These are phyloP conservation scores for Pristionchus maxplancki DNA, from an alignment of 2,888 invertebrate genomes.

Conservation along the genomic window DNA sequence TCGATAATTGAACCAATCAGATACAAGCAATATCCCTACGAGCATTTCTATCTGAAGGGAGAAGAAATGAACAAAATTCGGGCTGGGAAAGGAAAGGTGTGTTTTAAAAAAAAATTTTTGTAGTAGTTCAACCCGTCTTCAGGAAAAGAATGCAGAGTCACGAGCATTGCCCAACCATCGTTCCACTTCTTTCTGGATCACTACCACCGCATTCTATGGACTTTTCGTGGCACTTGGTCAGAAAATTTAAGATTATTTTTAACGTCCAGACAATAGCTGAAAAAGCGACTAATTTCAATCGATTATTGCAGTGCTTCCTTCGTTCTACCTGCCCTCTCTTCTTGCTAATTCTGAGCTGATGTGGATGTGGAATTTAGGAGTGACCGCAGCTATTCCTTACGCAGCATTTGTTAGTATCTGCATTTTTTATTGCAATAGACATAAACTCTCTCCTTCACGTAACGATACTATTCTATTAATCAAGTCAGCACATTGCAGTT, in stretches of 20 bases:
- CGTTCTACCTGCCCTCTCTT: conserved; percentile 46
- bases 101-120: neutral
- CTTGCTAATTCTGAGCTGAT: conserved; percentile 34
- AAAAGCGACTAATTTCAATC: neutral
- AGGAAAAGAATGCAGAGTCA: neutral
- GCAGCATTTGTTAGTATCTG: conserved; percentile 37
- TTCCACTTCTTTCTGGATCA: conserved; percentile 49
- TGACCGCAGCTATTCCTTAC: conserved; percentile 40
- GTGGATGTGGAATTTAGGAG: conserved; percentile 44
- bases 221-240: conserved; percentile 33
- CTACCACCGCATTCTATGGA: neutral
- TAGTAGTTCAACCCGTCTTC: neutral
- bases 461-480: too few relatives aligned
- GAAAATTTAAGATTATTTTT: neutral
- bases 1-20: neutral
- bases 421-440: too few relatives aligned
- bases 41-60: conserved; percentile 8
- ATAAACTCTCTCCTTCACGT: too few relatives aligned
- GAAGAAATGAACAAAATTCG: conserved; percentile 38
- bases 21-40: conserved; percentile 40
- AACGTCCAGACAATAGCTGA: neutral
- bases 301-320: neutral
- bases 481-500: neutral
- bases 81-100: conserved; percentile 40
- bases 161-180: conserved; percentile 40